phyloP scores from a whole-genome alignment of 1,140 invertebrate genomes.

The Euwallacea similis region DNA sequence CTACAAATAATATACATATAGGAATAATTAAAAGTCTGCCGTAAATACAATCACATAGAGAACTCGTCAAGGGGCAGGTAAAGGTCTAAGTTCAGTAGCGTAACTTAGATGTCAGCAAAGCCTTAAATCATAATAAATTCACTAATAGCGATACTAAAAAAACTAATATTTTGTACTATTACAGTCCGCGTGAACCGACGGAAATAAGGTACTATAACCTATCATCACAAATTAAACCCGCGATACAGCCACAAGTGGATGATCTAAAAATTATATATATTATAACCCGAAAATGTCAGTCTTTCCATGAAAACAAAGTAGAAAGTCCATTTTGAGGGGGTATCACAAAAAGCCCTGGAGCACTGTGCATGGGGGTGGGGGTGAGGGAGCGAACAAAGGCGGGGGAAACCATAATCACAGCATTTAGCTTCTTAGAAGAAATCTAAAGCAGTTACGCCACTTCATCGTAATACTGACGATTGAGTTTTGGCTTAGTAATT shows the following conservation, averaged over 20 bases:
- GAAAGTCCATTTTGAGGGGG: background rate
- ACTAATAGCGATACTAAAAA: background rate
- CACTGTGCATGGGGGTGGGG: background rate
- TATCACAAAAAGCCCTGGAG: background rate
- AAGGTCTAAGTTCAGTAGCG: conserved; percentile 5
- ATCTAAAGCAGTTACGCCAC: conserved; percentile 32
- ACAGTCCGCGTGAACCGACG: too few species aligned
- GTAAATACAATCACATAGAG: too few species aligned
- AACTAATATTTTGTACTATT: too few species aligned
- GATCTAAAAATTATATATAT: too few species aligned
- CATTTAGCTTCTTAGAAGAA: conserved; percentile 7
- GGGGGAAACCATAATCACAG: conserved; percentile 20
- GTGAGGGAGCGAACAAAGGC: background rate
- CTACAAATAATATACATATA: background rate
- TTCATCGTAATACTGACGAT: conserved; percentile 42
- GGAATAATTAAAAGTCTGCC: background rate
- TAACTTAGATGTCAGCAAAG: background rate
- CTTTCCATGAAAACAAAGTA: background rate
- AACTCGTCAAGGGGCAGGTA: too few species aligned
- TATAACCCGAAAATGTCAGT: background rate
- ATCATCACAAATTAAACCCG: conserved; percentile 27
- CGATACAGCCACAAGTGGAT: background rate
- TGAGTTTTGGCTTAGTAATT: conserved; percentile 32
- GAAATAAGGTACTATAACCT: background rate
- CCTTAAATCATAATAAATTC: background rate